Base-by-base conservation (phyloP, 1,140 invertebrate genomes). In the Chironomus striatipennis region DNA sequence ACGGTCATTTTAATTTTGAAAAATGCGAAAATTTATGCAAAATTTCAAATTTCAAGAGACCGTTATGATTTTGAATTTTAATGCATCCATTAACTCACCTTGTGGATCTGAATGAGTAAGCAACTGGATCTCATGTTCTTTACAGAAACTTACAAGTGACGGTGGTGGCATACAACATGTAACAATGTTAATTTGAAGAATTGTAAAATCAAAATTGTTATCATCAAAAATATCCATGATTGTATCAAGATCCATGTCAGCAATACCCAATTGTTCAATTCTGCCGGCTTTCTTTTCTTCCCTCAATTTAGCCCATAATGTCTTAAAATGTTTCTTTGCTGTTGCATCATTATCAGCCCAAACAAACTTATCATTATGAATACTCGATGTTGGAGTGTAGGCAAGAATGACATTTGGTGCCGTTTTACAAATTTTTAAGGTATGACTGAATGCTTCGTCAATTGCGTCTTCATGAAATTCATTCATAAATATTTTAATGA, bases 121-220 rank as follows among this genome's bases (percentile, higher is more conserved):
- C 20, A 99, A 84, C 79, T 98, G 95, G 73, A 99, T 91, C 78
- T 95, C 91, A 79, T 97, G 90, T 77, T 93, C 88, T 79, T 92
- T 93, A 74, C 96, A 95, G 85, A 96, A 99, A 74, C 89, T 87
- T 80, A 94, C 91, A 75, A 99, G 86, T 10, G 92, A 90, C 20
- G 92, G 90, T 12, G 97, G 96, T 75, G 99, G 96, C 4, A 97
- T 92, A 86, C 97, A 99, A 82, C 97, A 99, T 3, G 92, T 92
- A 1, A 95, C 91, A 73, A 98, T 86, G 85, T 97, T 98, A 76
- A 99, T 96, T 85, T 99, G 97, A 76, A 97, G 91, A 75, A 97
- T 95, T 76, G 87, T 89, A 17, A 97, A 97, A 78, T 95, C 94
- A 1, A 95, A 90, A 76, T 86, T 85, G n/a, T 93, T 90, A 85